Evolutionary conservation across 2,888 invertebrate genomes (phyloP), one percentile per base, ranked within the genome.

Genomic region (Chalcis sispes): DNA sequence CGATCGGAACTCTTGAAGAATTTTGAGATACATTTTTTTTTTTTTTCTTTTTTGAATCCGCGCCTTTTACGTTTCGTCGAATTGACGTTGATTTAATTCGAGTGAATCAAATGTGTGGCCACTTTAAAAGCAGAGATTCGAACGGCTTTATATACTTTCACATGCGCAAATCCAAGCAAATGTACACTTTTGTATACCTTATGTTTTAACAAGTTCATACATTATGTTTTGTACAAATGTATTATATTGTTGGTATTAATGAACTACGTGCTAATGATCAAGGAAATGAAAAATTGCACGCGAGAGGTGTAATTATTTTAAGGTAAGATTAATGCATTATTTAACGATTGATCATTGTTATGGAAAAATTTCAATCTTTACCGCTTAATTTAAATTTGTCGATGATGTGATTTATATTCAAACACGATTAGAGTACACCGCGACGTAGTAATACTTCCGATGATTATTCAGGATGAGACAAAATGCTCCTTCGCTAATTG

Each of bases 381-480:
- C 48, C 5, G 18, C 48, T n/a, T n/a, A 20, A 18, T 29, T 64
- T 64, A 64, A 64, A 29, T 50, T 50, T 48, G 48, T 64, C 36
- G 50, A 50, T 52, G 65, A 50, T 66, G 65, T n/a, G 65, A 65
- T 65, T 65, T 65, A 65, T 52, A 64, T 64, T 64, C 27, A 64
- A 29, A 64, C 62, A 32, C 48, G 62, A 27, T 46, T 46, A 48
- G 46, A 61, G 40, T 61, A 61, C 23, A 40, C 15, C 42, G 8
- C 42, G 42, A 48, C 27, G 27, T n/a, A 8, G 10, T 23, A n/a
- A 61, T 8, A 23, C 18, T 48, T 29, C 1, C 32, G 20, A 48
- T 48, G 62, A 48, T 29, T 64, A 48, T 64, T 10, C 48, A 64
- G 10, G 20, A 48, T 0, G 13, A 48, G 29, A 64, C 2, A 8